Percentiles rank a stretch among this genome's conserved stretches.
Evolutionary conservation across 1,140 invertebrate genomes (phyloP).

Genomic region (Homalodisca vitripennis): DNA sequence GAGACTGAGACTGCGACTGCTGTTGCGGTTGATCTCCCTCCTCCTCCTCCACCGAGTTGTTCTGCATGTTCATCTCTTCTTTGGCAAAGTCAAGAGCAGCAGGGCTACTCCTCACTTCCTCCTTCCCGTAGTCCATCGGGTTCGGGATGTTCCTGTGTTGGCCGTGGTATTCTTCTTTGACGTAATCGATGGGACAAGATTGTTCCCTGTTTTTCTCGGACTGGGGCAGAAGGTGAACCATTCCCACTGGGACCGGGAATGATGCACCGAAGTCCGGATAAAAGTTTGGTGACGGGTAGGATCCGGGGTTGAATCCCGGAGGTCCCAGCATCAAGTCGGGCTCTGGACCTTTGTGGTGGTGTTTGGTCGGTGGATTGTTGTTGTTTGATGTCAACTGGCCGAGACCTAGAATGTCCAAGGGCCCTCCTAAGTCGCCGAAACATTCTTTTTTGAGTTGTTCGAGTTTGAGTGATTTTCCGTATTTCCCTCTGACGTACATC

Average conservation of each 20-base stretch:
- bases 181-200: conserved; percentile 31
- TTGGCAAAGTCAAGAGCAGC: conserved; percentile 39
- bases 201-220: conserved; percentile 61
- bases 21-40: conserved; percentile 15
- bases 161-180: conserved; percentile 31
- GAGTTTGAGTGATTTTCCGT: conserved; percentile 84
- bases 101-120: conserved; percentile 37
- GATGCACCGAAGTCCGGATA: conserved; percentile 76
- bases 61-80: conserved; percentile 35
- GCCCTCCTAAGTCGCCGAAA: conserved; percentile 61
- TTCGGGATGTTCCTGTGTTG: conserved; percentile 25
- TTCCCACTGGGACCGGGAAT: conserved; percentile 78
- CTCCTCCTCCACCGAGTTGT: conserved; percentile 33
- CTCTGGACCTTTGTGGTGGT: conserved; percentile 41
- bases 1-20: neutral
- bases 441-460: conserved; percentile 85
- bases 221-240: conserved; percentile 77
- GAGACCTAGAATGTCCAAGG: conserved; percentile 65
- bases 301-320: conserved; percentile 59
- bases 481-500: conserved; percentile 91
- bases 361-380: conserved; percentile 59
- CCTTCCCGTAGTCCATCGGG: conserved; percentile 37
- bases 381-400: conserved; percentile 61
- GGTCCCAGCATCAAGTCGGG: conserved; percentile 43
- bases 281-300: conserved; percentile 59